These are phyloP conservation scores for Scelioninae gen. 1 DNA, from an alignment of 2,888 invertebrate species.

Conservation along the genomic window DNA sequence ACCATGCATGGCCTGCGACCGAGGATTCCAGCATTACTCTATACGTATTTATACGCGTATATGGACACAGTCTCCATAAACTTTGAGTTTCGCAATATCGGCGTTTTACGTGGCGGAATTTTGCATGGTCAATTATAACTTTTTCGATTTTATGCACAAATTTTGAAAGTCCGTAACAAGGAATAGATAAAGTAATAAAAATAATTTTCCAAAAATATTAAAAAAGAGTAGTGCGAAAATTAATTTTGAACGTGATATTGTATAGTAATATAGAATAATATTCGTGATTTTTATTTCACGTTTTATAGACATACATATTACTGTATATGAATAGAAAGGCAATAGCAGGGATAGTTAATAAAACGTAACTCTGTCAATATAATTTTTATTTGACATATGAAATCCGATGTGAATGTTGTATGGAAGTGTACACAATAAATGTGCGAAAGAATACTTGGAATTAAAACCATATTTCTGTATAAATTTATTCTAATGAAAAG, in stretches of 20 bases:
- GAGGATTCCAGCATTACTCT: conserved; percentile 61
- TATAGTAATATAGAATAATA: background rate
- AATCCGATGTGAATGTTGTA: background rate
- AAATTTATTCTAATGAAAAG: too few relatives aligned
- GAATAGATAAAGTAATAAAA: background rate
- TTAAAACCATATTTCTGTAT: background rate
- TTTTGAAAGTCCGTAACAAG: background rate
- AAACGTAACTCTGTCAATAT: conserved; percentile 8
- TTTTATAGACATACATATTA: conserved; percentile 5
- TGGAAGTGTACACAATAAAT: background rate
- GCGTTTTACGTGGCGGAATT: conserved; percentile 29
- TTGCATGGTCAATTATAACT: conserved; percentile 36
- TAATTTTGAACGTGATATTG: background rate
- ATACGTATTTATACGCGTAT: conserved; percentile 34
- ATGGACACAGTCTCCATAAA: conserved; percentile 45
- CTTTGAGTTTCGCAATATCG: conserved; percentile 41
- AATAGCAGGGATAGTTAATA: conserved; percentile 4
- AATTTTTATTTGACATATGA: conserved; percentile 18
- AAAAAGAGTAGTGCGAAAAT: background rate
- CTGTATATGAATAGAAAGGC: background rate
- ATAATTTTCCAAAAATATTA: background rate
- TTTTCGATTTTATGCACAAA: conserved; percentile 13
- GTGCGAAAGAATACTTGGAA: background rate
- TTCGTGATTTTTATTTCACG: conserved; percentile 6
- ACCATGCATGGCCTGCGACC: conserved; percentile 69